phyloP scores from a whole-genome alignment of 1,140 invertebrate species.

The Drosophila pseudoananassae region DNA sequence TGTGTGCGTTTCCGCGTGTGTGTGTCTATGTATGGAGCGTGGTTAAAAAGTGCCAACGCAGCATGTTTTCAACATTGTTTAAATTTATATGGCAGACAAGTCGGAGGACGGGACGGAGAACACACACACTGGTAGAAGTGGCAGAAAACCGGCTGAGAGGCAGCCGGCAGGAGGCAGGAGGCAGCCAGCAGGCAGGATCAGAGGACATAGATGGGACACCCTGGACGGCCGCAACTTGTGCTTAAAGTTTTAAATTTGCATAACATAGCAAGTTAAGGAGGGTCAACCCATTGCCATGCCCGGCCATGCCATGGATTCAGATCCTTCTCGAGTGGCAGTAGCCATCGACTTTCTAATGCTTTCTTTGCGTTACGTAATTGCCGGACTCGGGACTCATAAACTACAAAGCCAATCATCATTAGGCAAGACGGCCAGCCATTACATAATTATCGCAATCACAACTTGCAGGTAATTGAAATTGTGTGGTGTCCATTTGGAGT shows the following conservation, averaged over 20 bases:
- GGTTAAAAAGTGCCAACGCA: slow-evolving; percentile 82
- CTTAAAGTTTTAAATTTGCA: slow-evolving; percentile 81
- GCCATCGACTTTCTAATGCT: not conserved
- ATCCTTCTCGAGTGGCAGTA: not conserved
- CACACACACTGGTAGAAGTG: slow-evolving; percentile 26
- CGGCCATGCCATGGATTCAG: not conserved
- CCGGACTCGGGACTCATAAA: slow-evolving; percentile 63
- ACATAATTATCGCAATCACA: slow-evolving; percentile 80
- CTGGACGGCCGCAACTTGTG: slow-evolving; percentile 61
- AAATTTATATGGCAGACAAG: slow-evolving; percentile 78
- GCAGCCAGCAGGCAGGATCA: not conserved
- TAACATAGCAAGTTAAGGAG: slow-evolving; percentile 52
- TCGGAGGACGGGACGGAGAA: slow-evolving; percentile 9
- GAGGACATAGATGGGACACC: slow-evolving; percentile 41
- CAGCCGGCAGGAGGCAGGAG: too few species aligned
- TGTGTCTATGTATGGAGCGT: slow-evolving; percentile 58
- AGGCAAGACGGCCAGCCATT: slow-evolving; percentile 62
- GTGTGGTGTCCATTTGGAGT: slow-evolving; percentile 72
- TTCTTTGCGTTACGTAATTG: slow-evolving; percentile 51
- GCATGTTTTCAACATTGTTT: slow-evolving; percentile 82
- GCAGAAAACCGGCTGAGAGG: not conserved
- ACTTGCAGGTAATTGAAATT: slow-evolving; percentile 76
- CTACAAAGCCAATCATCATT: slow-evolving; percentile 70
- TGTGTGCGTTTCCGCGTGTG: slow-evolving; percentile 40
- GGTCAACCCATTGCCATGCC: slow-evolving; percentile 21